phyloP scores from a whole-genome alignment of 2,113 vertebrate genomes.

The Cacatua alba region DNA sequence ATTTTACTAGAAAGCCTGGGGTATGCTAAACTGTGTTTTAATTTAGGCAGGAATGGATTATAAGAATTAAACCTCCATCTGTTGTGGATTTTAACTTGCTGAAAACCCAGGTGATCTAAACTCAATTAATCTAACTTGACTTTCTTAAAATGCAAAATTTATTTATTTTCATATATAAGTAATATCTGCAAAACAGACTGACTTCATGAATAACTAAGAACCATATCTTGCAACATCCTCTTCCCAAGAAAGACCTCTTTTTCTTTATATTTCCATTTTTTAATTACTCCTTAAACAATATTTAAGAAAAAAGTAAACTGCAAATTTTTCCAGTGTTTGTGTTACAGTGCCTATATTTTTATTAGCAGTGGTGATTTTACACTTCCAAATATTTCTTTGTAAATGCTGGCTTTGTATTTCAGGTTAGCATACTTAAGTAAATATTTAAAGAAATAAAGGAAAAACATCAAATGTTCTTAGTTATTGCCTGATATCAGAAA shows the following conservation, averaged over 20 bases:
- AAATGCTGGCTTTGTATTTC: background rate
- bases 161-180: background rate
- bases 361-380: background rate
- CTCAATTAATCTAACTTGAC: background rate
- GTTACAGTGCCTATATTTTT: background rate
- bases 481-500: background rate
- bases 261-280: background rate
- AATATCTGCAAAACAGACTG: background rate
- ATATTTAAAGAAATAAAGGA: constrained; percentile 18
- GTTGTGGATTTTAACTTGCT: background rate
- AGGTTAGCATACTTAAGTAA: background rate
- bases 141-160: background rate
- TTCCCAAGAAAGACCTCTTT: background rate
- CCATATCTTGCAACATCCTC: background rate
- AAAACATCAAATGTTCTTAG: background rate
- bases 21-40: background rate
- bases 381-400: background rate
- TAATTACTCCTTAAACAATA: background rate
- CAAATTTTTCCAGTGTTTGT: background rate
- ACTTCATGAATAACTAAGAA: background rate
- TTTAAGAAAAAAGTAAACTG: background rate
- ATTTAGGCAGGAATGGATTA: background rate
- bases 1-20: background rate
- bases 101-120: background rate
- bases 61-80: background rate